Evolutionary conservation across 2,797 vertebrate species (phyloP).

Genomic region (Monodelphis domestica): DNA sequence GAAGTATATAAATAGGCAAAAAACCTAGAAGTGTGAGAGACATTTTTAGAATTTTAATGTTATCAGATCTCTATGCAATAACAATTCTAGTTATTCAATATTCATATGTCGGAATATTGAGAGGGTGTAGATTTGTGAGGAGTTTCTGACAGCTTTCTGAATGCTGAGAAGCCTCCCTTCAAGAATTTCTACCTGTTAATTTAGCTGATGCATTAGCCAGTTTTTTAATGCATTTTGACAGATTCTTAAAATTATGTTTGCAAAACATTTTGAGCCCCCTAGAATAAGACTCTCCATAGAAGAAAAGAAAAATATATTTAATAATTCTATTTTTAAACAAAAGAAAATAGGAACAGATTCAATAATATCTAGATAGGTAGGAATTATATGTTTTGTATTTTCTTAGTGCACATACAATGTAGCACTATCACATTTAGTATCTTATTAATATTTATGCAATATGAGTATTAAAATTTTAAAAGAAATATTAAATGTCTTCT

Average conservation of each 20-base stretch:
- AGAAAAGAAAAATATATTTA: background rate
- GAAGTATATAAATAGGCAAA: background rate
- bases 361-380: background rate
- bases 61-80: conserved; percentile 24
- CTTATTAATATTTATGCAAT: background rate
- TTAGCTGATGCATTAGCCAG: background rate
- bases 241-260: conserved; percentile 15
- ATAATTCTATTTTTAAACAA: background rate
- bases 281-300: background rate
- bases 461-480: background rate
- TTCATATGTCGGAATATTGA: background rate
- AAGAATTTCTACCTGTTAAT: conserved; percentile 37
- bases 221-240: conserved; percentile 9
- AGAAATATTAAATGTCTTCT: background rate
- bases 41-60: conserved; percentile 17
- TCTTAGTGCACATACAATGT: background rate
- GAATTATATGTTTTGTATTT: background rate
- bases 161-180: background rate
- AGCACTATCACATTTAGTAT: background rate
- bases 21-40: background rate
- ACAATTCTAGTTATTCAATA: conserved; percentile 5
- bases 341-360: background rate
- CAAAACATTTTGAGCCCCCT: background rate
- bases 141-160: background rate
- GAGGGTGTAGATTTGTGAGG: background rate